These are phyloP conservation scores for Spondyliosoma cantharus DNA, from an alignment of 2,797 vertebrate genomes.

Conservation along the genomic window DNA sequence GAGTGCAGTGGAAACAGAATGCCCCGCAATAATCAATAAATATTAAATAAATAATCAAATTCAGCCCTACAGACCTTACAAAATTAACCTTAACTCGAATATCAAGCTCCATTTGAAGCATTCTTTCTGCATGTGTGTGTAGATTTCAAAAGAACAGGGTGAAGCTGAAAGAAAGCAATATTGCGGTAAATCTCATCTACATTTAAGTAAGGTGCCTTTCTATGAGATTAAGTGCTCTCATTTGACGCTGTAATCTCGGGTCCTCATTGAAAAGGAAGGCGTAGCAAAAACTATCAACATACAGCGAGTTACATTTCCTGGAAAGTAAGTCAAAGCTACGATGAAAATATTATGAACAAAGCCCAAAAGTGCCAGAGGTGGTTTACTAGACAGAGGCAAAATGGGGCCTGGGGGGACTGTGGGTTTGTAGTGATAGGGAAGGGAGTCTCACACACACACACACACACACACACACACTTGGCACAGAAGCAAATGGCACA, in stretches of 20 bases:
- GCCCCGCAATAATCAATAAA: too few relatives aligned
- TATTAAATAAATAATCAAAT: too few relatives aligned
- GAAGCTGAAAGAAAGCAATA: background rate
- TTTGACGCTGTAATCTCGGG: conserved; percentile 35
- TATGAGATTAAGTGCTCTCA: conserved; percentile 38
- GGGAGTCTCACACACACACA: conserved; percentile 52
- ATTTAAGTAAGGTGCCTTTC: conserved; percentile 41
- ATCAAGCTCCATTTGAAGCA: background rate
- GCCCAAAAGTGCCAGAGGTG: conserved; percentile 75
- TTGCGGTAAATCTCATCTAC: conserved; percentile 12
- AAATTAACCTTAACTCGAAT: background rate
- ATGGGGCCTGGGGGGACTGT: conserved; percentile 72
- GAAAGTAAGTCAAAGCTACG: conserved; percentile 68
- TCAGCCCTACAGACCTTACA: background rate
- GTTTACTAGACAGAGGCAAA: conserved; percentile 75
- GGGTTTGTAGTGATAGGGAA: conserved; percentile 74
- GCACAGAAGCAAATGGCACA: conserved; percentile 55
- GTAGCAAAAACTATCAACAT: conserved; percentile 56
- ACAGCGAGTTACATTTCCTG: conserved; percentile 68
- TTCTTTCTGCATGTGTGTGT: background rate
- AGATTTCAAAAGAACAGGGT: background rate
- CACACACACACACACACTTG: conserved; percentile 51
- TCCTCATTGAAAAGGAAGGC: conserved; percentile 35
- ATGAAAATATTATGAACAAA: conserved; percentile 79
- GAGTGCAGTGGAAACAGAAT: too few relatives aligned